phyloP scores from a whole-genome alignment of 2,113 vertebrate genomes.

The Daboia siamensis region DNA sequence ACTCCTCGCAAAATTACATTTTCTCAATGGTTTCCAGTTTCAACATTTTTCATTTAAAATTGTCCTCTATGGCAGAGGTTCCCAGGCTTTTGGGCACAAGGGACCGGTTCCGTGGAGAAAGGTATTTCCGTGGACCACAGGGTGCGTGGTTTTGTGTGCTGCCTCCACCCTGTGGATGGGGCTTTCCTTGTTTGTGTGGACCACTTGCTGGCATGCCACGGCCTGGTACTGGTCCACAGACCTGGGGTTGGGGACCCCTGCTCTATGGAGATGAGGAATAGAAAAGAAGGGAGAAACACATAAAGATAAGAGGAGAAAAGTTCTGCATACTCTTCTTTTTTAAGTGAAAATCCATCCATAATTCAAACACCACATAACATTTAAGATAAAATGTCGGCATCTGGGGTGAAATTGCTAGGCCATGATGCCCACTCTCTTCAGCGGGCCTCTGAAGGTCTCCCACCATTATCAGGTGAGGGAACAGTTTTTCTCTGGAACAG shows the following conservation, averaged over 20 bases:
- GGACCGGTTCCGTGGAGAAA: too few species aligned
- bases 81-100: too few species aligned
- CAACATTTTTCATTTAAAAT: conserved; percentile 97
- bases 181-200: too few species aligned
- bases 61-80: conserved; percentile 71
- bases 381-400: conserved; percentile 58
- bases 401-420: conserved; percentile 43
- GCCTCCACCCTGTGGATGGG: too few species aligned
- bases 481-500: neutral
- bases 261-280: conserved; percentile 63
- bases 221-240: too few species aligned
- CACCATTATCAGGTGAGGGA: neutral
- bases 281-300: conserved; percentile 48
- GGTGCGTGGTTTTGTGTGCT: too few species aligned
- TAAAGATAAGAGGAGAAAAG: conserved; percentile 59
- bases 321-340: conserved; percentile 65
- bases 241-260: too few species aligned
- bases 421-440: neutral
- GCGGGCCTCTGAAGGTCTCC: neutral
- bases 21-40: conserved; percentile 90
- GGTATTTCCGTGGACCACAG: too few species aligned
- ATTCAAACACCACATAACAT: conserved; percentile 67
- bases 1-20: conserved; percentile 93
- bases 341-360: conserved; percentile 80
- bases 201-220: too few species aligned